A percentile compares a stretch with the other conserved stretches of the same genome.
Evolutionary conservation across 2,888 invertebrate genomes (phyloP).

Genomic region (Aporophyla nigra): DNA sequence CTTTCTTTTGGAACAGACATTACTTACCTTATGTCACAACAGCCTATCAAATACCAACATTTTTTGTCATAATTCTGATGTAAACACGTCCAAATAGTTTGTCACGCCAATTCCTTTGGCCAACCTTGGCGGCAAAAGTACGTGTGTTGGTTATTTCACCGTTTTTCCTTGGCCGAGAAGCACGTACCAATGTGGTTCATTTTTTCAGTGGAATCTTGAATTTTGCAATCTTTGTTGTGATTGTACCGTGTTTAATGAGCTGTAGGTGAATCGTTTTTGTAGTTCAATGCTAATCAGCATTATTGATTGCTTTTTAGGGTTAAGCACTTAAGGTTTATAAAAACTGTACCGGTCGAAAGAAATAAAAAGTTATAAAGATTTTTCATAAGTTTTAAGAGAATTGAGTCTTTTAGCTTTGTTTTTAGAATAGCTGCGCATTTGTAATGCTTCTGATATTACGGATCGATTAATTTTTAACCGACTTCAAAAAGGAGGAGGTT

Average conservation of each 20-base stretch:
- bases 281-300: constrained; percentile 24
- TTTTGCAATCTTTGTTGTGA: constrained; percentile 64
- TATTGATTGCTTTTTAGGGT: constrained; percentile 26
- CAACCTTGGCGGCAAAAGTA: constrained; percentile 75
- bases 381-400: background rate
- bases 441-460: background rate
- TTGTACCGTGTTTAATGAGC: constrained; percentile 66
- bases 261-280: constrained; percentile 63
- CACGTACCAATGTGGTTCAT: constrained; percentile 67
- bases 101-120: constrained; percentile 48
- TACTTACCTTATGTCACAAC: constrained; percentile 33
- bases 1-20: background rate
- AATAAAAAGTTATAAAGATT: background rate
- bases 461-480: too few relatives aligned
- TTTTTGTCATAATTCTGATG: constrained; percentile 54
- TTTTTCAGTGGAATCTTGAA: constrained; percentile 73
- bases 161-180: constrained; percentile 76
- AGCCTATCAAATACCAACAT: constrained; percentile 41
- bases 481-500: too few relatives aligned
- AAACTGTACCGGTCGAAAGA: background rate
- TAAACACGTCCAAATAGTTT: constrained; percentile 46
- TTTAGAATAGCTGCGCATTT: background rate
- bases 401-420: background rate
- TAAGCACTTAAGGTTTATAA: background rate
- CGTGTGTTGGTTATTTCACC: constrained; percentile 68